Conservation (phyloP, 2,797 vertebrate species). For the Lepidocolaptes lacrymiger region DNA sequence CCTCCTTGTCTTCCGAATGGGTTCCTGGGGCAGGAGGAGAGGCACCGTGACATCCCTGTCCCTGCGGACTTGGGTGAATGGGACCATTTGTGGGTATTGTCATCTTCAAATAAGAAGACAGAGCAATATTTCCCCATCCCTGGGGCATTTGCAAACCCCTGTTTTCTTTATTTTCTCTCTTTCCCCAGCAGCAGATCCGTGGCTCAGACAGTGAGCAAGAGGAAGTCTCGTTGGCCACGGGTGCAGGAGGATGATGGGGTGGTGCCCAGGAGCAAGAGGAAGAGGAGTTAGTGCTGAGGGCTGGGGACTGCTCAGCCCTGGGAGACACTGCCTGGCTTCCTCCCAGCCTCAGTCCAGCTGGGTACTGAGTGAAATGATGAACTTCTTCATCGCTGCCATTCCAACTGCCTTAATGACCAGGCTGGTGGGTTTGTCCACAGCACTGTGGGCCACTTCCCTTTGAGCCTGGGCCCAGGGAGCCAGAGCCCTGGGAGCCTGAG, state of each 20-base stretch:
- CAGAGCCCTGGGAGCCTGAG: background rate
- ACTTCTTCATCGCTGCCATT: background rate
- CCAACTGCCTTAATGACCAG: background rate
- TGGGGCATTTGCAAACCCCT: background rate
- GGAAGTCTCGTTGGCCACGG: background rate
- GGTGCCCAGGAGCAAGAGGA: constrained; percentile 61
- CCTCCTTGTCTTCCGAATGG: accelerated
- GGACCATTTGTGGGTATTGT: accelerated
- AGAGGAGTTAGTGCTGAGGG: constrained; percentile 35
- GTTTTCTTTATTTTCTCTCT: accelerated
- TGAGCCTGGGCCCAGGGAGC: background rate
- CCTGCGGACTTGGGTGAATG: accelerated
- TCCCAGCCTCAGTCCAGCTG: accelerated
- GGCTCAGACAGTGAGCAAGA: background rate
- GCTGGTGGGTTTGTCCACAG: background rate
- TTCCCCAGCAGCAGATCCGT: background rate
- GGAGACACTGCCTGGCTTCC: background rate
- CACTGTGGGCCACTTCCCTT: accelerated
- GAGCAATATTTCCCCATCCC: background rate
- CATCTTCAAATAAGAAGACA: accelerated
- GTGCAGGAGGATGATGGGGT: accelerated
- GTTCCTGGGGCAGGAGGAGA: background rate
- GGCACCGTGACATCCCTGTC: accelerated
- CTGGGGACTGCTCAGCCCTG: accelerated
- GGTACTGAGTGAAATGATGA: background rate